Evolutionary conservation across 2,888 invertebrate species (phyloP).

Genomic region (Lysandra coridon): DNA sequence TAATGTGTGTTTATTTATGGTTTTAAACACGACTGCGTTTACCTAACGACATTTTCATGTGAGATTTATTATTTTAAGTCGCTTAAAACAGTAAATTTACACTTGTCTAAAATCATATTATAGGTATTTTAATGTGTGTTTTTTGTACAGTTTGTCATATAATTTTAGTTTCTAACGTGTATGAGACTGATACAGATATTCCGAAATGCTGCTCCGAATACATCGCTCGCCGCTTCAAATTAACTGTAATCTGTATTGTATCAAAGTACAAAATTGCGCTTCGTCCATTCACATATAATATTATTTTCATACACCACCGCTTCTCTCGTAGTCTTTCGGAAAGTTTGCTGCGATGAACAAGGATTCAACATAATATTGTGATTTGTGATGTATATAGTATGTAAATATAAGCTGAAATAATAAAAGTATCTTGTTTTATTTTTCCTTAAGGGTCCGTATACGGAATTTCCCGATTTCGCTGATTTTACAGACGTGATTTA

Average conservation of each 20-base stretch:
- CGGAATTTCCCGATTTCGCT: no score
- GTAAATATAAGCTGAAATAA: conserved; percentile 60
- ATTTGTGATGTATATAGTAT: conserved; percentile 68
- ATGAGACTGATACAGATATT: conserved; percentile 67
- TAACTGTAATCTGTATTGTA: conserved; percentile 38
- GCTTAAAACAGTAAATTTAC: conserved; percentile 15
- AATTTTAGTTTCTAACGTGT: conserved; percentile 51
- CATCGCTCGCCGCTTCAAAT: conserved; percentile 7
- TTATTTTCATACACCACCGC: conserved; percentile 47
- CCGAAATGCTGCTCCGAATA: background rate
- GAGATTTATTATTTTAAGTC: conserved; percentile 25
- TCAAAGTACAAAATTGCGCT: conserved; percentile 58
- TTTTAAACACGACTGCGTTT: background rate
- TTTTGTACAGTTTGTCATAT: conserved; percentile 39
- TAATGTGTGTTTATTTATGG: background rate
- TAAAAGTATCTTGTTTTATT: conserved; percentile 34
- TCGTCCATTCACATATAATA: conserved; percentile 57
- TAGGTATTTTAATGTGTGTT: background rate
- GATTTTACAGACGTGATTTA: no score
- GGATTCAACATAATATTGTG: conserved; percentile 48
- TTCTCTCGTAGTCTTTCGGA: conserved; percentile 12
- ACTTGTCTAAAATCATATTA: background rate
- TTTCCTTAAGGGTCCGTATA: background rate
- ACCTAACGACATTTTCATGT: background rate
- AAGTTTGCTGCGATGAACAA: conserved; percentile 19